These are phyloP conservation scores for Agrypnus murinus DNA, from an alignment of 2,888 invertebrate genomes.

Conservation along the genomic window DNA sequence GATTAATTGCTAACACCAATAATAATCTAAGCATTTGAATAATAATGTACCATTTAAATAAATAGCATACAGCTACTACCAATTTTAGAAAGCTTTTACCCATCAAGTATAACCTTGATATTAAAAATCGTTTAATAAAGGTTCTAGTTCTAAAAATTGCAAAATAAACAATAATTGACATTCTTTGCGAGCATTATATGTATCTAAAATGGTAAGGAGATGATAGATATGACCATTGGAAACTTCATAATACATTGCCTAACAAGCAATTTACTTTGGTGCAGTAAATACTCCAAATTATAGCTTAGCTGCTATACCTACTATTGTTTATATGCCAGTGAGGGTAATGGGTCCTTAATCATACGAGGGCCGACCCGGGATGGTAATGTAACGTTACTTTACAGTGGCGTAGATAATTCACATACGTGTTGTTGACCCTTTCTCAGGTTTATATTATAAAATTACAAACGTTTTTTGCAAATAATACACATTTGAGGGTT, in stretches of 20 bases:
- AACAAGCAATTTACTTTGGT: conserved; percentile 62
- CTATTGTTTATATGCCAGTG: conserved; percentile 64
- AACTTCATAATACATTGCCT: conserved; percentile 56
- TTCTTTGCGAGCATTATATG: not conserved
- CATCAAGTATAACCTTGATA: no score
- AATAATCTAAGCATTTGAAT: no score
- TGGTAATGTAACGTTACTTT: conserved; percentile 7
- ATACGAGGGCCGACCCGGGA: conserved; percentile 51
- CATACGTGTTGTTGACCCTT: no score
- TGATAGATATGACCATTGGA: conserved; percentile 40
- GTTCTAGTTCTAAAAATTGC: not conserved
- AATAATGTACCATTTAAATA: no score
- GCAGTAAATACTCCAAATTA: conserved; percentile 62
- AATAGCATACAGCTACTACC: no score
- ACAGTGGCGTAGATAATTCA: conserved; percentile 11
- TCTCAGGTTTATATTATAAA: no score
- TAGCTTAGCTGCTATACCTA: conserved; percentile 57
- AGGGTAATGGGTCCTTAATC: conserved; percentile 59
- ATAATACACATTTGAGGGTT: not conserved
- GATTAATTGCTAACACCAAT: no score
- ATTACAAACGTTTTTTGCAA: not conserved
- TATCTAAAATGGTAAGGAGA: conserved; percentile 15
- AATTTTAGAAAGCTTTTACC: no score
- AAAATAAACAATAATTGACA: conserved; percentile 1
- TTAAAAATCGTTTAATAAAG: no score